Conservation (phyloP, 2,113 vertebrate genomes). For the Pelecanoides urinatrix region DNA sequence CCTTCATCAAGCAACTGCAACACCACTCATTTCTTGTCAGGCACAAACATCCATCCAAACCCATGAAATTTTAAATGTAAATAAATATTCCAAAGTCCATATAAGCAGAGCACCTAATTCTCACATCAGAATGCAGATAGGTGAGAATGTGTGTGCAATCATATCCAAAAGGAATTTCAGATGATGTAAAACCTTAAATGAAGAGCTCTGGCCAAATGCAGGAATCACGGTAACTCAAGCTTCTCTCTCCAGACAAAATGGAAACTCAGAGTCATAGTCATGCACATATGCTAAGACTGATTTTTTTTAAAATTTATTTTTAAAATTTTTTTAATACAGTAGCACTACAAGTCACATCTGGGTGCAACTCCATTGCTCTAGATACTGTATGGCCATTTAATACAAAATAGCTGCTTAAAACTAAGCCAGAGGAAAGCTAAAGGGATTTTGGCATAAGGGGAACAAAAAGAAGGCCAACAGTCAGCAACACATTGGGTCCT, state of each 20-base stretch:
- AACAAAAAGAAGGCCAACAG: neutral
- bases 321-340: neutral
- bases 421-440: neutral
- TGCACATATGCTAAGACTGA: neutral
- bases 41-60: constrained; percentile 17
- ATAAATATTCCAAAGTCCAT: constrained; percentile 43
- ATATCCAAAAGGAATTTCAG: constrained; percentile 7
- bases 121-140: constrained; percentile 27
- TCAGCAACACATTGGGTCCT: neutral
- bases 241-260: neutral
- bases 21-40: neutral
- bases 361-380: neutral
- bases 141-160: neutral
- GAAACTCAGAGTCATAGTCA: neutral
- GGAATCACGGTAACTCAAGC: neutral
- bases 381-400: neutral
- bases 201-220: neutral
- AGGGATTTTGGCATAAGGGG: neutral
- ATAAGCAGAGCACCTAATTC: constrained; percentile 27
- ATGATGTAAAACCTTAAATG: neutral
- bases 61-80: constrained; percentile 55
- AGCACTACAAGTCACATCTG: neutral
- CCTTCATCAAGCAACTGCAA: neutral
- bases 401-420: neutral
- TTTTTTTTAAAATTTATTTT: neutral